Conservation (phyloP, 2,888 invertebrate species). For the Ornithoptera alexandrae region DNA sequence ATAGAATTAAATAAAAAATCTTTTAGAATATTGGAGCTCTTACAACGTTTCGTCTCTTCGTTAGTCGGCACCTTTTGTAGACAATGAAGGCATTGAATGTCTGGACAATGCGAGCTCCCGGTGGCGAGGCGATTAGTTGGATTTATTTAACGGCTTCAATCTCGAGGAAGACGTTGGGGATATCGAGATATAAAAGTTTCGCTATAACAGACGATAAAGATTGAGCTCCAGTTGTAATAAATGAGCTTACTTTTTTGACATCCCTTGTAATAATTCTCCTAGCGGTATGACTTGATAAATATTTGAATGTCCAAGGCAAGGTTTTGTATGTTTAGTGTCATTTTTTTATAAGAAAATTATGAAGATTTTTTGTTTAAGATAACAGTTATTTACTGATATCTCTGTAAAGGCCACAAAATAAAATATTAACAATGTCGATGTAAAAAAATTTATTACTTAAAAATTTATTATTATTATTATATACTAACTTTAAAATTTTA, state of each 20-base stretch:
- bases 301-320: slow-evolving; percentile 25
- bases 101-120: slow-evolving; percentile 64
- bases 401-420: no score
- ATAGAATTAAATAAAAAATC: slow-evolving; percentile 40
- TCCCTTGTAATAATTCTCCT: slow-evolving; percentile 27
- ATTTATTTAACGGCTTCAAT: slow-evolving; percentile 70
- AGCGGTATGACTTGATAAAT: slow-evolving; percentile 30
- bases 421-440: no score
- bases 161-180: slow-evolving; percentile 42
- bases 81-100: slow-evolving; percentile 67
- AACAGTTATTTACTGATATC: background rate
- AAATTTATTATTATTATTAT: no score
- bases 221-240: slow-evolving; percentile 29
- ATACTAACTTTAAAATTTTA: no score
- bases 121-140: slow-evolving; percentile 62
- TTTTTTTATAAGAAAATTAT: slow-evolving; percentile 20
- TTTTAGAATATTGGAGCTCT: slow-evolving; percentile 30
- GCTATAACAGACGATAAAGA: slow-evolving; percentile 31
- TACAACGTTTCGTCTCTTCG: slow-evolving; percentile 39
- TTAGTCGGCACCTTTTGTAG: slow-evolving; percentile 46
- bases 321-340: slow-evolving; percentile 16
- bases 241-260: slow-evolving; percentile 28
- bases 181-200: slow-evolving; percentile 36
- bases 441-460: no score
- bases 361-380: slow-evolving; percentile 3